Percentiles rank a stretch among this genome's conserved stretches.
Evolutionary conservation across 2,888 invertebrate species (phyloP).

Genomic region (Pollenia angustigena): DNA sequence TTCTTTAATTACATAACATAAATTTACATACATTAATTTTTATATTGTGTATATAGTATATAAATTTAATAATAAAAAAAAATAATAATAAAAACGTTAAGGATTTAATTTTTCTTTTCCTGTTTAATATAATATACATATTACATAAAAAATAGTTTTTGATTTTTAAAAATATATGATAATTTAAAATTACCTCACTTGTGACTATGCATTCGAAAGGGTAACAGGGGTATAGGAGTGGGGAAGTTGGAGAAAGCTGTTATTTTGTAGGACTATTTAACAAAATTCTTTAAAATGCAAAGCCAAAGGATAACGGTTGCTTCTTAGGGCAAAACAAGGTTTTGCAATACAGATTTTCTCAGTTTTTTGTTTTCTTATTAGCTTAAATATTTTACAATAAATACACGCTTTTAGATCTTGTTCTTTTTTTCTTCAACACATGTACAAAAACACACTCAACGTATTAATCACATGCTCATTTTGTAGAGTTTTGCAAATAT

Average conservation of each 20-base stretch:
- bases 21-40: slow-evolving; percentile 59
- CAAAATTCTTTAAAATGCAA: slow-evolving; percentile 65
- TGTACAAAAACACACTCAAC: slow-evolving; percentile 42
- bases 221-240: not conserved
- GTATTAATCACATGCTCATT: slow-evolving; percentile 11
- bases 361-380: not conserved
- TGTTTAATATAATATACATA: slow-evolving; percentile 49
- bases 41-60: slow-evolving; percentile 37
- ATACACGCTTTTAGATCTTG: slow-evolving; percentile 51
- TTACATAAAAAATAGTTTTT: slow-evolving; percentile 67
- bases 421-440: slow-evolving; percentile 32
- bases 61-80: slow-evolving; percentile 65
- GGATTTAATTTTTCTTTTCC: slow-evolving; percentile 38
- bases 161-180: slow-evolving; percentile 56
- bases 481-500: slow-evolving; percentile 24
- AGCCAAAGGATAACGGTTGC: slow-evolving; percentile 54
- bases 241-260: slow-evolving; percentile 3
- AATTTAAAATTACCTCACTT: slow-evolving; percentile 61
- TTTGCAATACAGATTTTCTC: slow-evolving; percentile 58
- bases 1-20: slow-evolving; percentile 64
- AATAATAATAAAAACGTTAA: slow-evolving; percentile 64
- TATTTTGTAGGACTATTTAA: slow-evolving; percentile 35
- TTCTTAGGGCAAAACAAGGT: slow-evolving; percentile 63
- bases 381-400: slow-evolving; percentile 52
- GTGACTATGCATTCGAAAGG: slow-evolving; percentile 62